Evolutionary conservation across 2,888 invertebrate genomes (phyloP), one percentile per base, ranked within the genome.

Genomic region (Aspidiotus destructor): DNA sequence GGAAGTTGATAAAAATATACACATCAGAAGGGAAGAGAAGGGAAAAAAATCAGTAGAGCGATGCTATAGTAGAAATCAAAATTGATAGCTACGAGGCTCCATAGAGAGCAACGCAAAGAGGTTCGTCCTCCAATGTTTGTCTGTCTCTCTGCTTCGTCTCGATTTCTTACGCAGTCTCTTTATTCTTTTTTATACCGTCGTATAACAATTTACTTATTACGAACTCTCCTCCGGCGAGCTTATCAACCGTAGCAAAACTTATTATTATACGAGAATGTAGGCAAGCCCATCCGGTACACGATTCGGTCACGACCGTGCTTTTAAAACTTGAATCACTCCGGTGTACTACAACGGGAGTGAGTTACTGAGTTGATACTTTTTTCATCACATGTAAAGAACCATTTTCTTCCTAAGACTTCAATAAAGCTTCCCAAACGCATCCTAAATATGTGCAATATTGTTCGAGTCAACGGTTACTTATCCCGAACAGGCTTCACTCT

Each of bases 161-260:
- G 1, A 52, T 52, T 52, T 52, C 52, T n/a, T 15, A 52, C 55
- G n/a, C 40, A 28, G 17, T 13, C 58, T 28, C 58, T 58, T 28
- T 7, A 42, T 61, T 42, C 42, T 16, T 41, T 42, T 17, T 16
- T 11, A 16, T 10, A 41, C 61, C 42, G 42, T 28, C 28, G 28
- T 28, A 61, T 61, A 61, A 61, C 61, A 61, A 68, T 68, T 68
- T 68, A 68, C 68, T 68, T 61, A 68, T 60, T 53, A 68, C 60
- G 61, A 28, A 28, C 28, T 28, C 28, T 68, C 61, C 55, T 68
- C 61, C 61, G 61, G 61, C 68, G 55, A 68, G 68, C 68, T 68
- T 68, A 68, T 68, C 68, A 61, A 61, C 60, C 60, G 61, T 68
- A 28, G 67, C 67, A 48, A 60, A 67, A 67, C 44, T 67, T 67